Evolutionary conservation across 1,140 invertebrate species (phyloP), one percentile per base, ranked within the genome.

Genomic region (Formica selysi): DNA sequence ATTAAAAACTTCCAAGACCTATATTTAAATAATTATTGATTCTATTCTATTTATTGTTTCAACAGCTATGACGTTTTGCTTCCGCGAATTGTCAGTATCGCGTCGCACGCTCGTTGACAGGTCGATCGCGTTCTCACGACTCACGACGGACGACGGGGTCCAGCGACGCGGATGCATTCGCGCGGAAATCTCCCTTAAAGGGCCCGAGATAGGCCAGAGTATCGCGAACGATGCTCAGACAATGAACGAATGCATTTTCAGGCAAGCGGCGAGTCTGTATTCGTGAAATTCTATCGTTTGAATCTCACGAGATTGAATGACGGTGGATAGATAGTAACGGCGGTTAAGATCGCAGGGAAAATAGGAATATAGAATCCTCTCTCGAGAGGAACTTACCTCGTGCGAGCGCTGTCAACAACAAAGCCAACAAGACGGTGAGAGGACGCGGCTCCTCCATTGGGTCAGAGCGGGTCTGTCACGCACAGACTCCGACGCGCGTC

Each of bases 401-500:
- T 81, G 76, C 64, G 73, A 93, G 84, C 76, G 89, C 76, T 88
- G 91, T 92, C 89, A 93, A 91, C 87, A 93, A 91, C 78, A 92
- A 90, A 91, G 86, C 78, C 89, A 92, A 76, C 44, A 76, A 76
- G 85, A 91, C 68, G 71, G 87, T 68, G 41, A 88, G 86, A 81
- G 78, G 83, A 87, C 85, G 90, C 88, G 85, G 88, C 90, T 93
- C 92, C 92, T 93, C 92, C 92, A 93, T 93, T 87, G 79, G 89
- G 88, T 84, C 62, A 76, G 74, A 85, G 76, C 91, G 84, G 89
- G 7, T 48, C 44, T 10, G 79, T 73, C 68, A 29, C 64, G 38
- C 91, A 91, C 87, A 90, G 89, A 90, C 88, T 91, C 88, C 90
- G 87, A 90, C 86, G 91, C 87, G 89, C 79, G 89, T 80, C 84